Evolutionary conservation across 2,797 vertebrate species (phyloP), one percentile per base, ranked within the genome.

Genomic region (Atherinosoma microstoma): DNA sequence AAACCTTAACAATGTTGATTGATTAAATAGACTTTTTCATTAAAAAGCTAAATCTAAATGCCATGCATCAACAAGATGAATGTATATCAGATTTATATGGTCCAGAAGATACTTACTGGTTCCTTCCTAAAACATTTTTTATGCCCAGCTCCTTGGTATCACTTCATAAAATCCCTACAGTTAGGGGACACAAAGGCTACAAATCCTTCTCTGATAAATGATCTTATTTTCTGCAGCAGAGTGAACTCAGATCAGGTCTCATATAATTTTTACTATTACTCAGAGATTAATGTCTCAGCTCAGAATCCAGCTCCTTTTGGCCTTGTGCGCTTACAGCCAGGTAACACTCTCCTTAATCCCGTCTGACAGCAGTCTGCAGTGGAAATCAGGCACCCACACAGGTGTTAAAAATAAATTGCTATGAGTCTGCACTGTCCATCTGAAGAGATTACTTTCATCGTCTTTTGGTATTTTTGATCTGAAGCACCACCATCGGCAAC

Each of bases 321-420:
- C 63, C 67, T 54, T 60, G 66, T 47, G 24, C 47, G 62, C 38
- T 35, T 70, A 47, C 58, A 62, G 35, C 0, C 75, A 90, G 86
- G 82, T 85, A 79, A 64, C 32, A 7, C 67, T 76, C 65, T 57
- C 64, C 76, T 63, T 89, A 84, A 92, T 89, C 79, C 80, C 45
- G 64, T 73, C 67, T 85, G 89, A 91, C 90, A 91, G 83, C 76
- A 75, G 78, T 80, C 80, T 87, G 68, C 75, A 79, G 78, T 4
- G 13, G 67, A 71, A 86, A 74, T 83, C 82, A 79, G 66, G 79
- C 85, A 84, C 75, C 74, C 60, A 49, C n/a, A 49, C 47, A 49
- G 76, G 81, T 89, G 88, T 85, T 78, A 69, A 80, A 88, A 91
- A 85, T 63, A 70, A 77, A 89, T 76, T 72, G 70, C 70, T 65